Evolutionary conservation across 2,113 vertebrate genomes (phyloP).

Genomic region (Isurus oxyrinchus): DNA sequence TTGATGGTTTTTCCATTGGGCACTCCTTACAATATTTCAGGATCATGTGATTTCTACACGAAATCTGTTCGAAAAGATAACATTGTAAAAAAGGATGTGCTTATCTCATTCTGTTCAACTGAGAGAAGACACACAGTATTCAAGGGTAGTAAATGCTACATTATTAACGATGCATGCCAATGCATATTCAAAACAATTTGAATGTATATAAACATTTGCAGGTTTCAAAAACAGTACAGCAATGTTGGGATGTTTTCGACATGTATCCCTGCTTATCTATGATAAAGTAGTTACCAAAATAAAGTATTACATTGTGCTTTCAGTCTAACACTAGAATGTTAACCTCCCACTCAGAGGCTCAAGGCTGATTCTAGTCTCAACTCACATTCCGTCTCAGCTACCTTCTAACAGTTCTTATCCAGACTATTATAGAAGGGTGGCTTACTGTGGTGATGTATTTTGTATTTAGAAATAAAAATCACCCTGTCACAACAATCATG

Average conservation of each 20-base stretch:
- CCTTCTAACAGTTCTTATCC: neutral
- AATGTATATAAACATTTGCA: neutral
- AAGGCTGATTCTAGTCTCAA: neutral
- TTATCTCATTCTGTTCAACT: slow-evolving; percentile 34
- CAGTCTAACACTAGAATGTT: neutral
- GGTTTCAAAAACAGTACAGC: neutral
- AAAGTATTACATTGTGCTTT: slow-evolving; percentile 18
- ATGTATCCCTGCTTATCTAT: neutral
- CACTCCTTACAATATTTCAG: slow-evolving; percentile 6
- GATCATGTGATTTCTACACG: neutral
- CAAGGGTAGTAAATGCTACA: neutral
- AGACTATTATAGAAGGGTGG: neutral
- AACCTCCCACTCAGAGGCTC: neutral
- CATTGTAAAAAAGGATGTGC: neutral
- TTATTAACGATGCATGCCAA: neutral
- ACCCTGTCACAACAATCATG: neutral
- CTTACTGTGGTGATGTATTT: neutral
- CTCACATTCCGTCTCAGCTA: slow-evolving; percentile 15
- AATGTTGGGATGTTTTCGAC: neutral
- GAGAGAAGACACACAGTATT: neutral
- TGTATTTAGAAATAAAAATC: neutral
- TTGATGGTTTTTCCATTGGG: neutral
- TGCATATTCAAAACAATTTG: neutral
- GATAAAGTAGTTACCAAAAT: neutral
- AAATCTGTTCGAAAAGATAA: slow-evolving; percentile 26